Evolutionary conservation across 2,888 invertebrate species (phyloP).

Genomic region (Volucella bombylans): DNA sequence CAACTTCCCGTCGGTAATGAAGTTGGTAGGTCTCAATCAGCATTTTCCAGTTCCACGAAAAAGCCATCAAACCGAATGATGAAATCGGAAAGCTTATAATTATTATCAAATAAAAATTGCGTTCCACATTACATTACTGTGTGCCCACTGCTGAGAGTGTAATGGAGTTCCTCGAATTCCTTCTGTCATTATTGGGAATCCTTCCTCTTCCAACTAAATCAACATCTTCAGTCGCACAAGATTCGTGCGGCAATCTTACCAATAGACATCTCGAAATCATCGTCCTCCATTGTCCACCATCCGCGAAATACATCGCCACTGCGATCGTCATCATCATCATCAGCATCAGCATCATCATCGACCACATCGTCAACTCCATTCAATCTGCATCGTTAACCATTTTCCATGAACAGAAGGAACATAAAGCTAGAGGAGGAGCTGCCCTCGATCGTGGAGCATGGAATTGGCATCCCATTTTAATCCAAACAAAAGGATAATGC

Average conservation of each 20-base stretch:
- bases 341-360: constrained; percentile 40
- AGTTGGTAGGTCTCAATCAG: background rate
- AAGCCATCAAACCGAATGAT: constrained; percentile 50
- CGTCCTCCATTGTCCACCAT: background rate
- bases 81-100: constrained; percentile 46
- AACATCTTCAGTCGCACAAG: constrained; percentile 18
- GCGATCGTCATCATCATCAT: constrained; percentile 35
- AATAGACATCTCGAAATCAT: constrained; percentile 30
- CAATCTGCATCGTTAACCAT: background rate
- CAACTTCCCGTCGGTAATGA: constrained; percentile 52
- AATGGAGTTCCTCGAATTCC: constrained; percentile 73
- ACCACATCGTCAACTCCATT: constrained; percentile 30
- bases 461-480: constrained; percentile 73
- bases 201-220: constrained; percentile 69
- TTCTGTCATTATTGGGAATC: constrained; percentile 75
- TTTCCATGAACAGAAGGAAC: constrained; percentile 33
- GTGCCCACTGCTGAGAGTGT: constrained; percentile 41
- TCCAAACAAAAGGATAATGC: constrained; percentile 74
- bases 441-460: constrained; percentile 26
- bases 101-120: constrained; percentile 52
- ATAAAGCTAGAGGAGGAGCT: constrained; percentile 12
- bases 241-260: constrained; percentile 55
- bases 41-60: constrained; percentile 22
- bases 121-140: constrained; percentile 49
- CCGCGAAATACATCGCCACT: constrained; percentile 21